Base-by-base conservation (phyloP, 2,888 invertebrate species). In the Panzeria rudis region DNA sequence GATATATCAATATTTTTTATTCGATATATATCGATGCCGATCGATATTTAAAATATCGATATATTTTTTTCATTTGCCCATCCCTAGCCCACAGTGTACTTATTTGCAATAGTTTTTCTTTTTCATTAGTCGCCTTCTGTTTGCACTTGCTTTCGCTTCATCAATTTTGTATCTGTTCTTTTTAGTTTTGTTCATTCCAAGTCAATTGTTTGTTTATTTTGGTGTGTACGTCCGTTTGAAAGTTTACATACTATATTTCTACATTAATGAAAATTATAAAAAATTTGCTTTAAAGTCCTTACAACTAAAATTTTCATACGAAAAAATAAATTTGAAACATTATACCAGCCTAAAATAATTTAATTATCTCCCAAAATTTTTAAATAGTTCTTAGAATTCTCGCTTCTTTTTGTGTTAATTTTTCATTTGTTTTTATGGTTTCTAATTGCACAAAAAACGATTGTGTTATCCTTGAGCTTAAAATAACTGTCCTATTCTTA, bases 171-270 rank as follows among this genome's bases (percentile, higher is more conserved):
- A 5, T 9, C 47, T 9, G 61, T 25, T 38, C 9, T 11, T 41
- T 20, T 17, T 44, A 5, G 15, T 13, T 41, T 41, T 13, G 25
- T 13, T 61, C 35, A 62, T 61, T 61, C 52, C 54, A 23, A 9
- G 15, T 13, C 23, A 50, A 50, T 47, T 69, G 61, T 78, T 47
- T 69, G 61, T 78, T 78, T 69, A 41, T 62, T 79, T 54, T 71
- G 71, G 71, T 62, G 71, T 50, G 71, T 71, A 29, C 32, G 44
- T 64, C 15, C 20, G n/a, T 9, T 32, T 59, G 7, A 20, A 44
- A 32, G 54, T 29, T 29, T 56, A 7, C 7, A 8, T 6, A 17
- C 7, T 4, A 2, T 5, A 29, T 2, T 4, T 47, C 9, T 9
- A 2, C 9, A 17, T 32, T 66, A 29, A 29, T 29, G 29, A n/a